These are phyloP conservation scores for Euura saliciscinereae DNA, from an alignment of 1,140 invertebrate species.

Conservation along the genomic window DNA sequence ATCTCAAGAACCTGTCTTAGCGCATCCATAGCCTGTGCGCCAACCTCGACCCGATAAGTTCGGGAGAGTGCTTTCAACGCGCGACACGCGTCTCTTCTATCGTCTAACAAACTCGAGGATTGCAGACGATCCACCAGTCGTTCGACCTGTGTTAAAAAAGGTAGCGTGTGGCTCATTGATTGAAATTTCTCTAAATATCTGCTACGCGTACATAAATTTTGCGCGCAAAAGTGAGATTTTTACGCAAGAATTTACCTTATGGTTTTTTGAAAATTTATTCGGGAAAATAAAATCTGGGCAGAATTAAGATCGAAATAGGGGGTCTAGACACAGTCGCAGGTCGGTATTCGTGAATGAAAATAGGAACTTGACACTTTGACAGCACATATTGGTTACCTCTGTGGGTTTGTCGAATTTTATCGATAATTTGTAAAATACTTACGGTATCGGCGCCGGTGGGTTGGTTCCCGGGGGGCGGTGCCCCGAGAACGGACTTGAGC, in stretches of 20 bases:
- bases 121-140: conserved; percentile 88
- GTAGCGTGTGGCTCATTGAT: neutral
- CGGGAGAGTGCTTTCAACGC: conserved; percentile 92
- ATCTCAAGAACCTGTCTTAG: conserved; percentile 81
- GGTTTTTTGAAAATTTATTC: too few species aligned
- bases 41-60: conserved; percentile 94
- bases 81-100: conserved; percentile 94
- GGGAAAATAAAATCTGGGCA: neutral
- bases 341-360: neutral
- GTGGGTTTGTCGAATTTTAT: conserved; percentile 4
- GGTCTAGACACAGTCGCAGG: neutral
- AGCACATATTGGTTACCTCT: conserved; percentile 12
- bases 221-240: too few species aligned
- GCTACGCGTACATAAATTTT: conserved; percentile 5
- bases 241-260: too few species aligned
- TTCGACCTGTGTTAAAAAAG: conserved; percentile 76
- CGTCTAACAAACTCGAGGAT: conserved; percentile 92
- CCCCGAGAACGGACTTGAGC: conserved; percentile 87
- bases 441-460: conserved; percentile 87
- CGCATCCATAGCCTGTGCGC: conserved; percentile 92
- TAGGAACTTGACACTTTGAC: conserved; percentile 7
- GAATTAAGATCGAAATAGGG: conserved; percentile 7
- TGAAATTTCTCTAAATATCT: neutral
- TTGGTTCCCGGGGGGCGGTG: conserved; percentile 73
- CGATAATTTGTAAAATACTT: conserved; percentile 40